Evolutionary conservation across 2,888 invertebrate species (phyloP).

Genomic region (Apamea anceps): DNA sequence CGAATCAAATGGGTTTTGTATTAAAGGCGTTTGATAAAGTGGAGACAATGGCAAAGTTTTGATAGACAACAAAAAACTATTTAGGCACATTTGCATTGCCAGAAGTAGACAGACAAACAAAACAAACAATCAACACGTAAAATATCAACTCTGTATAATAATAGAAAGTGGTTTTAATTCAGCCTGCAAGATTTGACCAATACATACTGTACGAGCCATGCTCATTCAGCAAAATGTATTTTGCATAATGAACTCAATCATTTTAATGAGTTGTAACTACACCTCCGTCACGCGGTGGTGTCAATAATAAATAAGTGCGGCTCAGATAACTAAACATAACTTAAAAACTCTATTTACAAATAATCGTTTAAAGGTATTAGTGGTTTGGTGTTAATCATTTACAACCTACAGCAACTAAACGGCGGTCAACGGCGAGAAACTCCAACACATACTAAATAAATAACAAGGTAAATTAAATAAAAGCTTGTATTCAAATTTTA

Average conservation of each 20-base stretch:
- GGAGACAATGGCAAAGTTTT: conserved; percentile 1
- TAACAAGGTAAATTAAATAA: too few species aligned
- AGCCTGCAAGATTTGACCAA: background rate
- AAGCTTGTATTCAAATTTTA: background rate
- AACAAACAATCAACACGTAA: background rate
- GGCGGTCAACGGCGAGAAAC: too few species aligned
- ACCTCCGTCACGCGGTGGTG: too few species aligned
- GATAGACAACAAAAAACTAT: conserved; percentile 4
- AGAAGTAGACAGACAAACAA: background rate
- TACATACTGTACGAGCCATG: background rate
- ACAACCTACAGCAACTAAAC: too few species aligned
- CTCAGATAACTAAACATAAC: too few species aligned
- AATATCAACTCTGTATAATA: background rate
- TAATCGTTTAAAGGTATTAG: too few species aligned
- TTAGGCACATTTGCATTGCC: background rate
- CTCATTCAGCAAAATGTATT: too few species aligned
- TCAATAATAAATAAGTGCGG: too few species aligned
- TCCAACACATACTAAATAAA: background rate
- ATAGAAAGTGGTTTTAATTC: background rate
- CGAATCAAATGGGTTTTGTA: conserved; percentile 45
- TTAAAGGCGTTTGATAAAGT: conserved; percentile 28
- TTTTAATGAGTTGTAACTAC: too few species aligned
- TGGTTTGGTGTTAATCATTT: too few species aligned
- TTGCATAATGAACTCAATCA: too few species aligned
- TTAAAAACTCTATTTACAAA: too few species aligned